Evolutionary conservation across 2,888 invertebrate genomes (phyloP).

Genomic region (Phalera bucephala): DNA sequence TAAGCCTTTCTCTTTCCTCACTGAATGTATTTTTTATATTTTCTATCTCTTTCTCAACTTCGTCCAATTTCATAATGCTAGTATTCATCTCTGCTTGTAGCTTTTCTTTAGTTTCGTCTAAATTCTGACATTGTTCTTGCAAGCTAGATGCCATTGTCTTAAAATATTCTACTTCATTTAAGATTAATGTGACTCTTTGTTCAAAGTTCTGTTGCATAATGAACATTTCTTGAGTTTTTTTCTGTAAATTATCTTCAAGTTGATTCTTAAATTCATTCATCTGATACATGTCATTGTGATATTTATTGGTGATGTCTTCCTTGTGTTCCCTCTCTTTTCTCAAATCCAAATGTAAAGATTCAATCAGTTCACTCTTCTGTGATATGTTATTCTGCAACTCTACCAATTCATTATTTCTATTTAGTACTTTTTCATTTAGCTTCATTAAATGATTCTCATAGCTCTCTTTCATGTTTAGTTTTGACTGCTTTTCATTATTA

Average conservation of each 20-base stretch:
- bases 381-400: constrained; percentile 65
- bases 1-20: constrained; percentile 45
- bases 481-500: constrained; percentile 53
- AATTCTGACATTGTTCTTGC: constrained; percentile 36
- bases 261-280: constrained; percentile 35
- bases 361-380: constrained; percentile 60
- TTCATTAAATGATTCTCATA: constrained; percentile 65
- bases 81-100: constrained; percentile 43
- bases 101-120: constrained; percentile 41
- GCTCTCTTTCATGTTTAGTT: constrained; percentile 54
- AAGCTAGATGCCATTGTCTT: constrained; percentile 35
- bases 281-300: constrained; percentile 39
- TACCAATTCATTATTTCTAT: constrained; percentile 68
- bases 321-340: constrained; percentile 50
- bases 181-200: constrained; percentile 34
- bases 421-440: constrained; percentile 65
- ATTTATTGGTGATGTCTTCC: constrained; percentile 43
- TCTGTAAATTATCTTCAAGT: constrained; percentile 39
- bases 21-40: constrained; percentile 35
- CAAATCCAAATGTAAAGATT: constrained; percentile 50
- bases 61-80: constrained; percentile 39
- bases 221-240: constrained; percentile 42
- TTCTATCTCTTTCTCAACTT: constrained; percentile 45
- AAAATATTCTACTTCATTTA: constrained; percentile 44
- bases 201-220: constrained; percentile 41